phyloP scores from a whole-genome alignment of 2,888 invertebrate species.

The Patella pellucida region DNA sequence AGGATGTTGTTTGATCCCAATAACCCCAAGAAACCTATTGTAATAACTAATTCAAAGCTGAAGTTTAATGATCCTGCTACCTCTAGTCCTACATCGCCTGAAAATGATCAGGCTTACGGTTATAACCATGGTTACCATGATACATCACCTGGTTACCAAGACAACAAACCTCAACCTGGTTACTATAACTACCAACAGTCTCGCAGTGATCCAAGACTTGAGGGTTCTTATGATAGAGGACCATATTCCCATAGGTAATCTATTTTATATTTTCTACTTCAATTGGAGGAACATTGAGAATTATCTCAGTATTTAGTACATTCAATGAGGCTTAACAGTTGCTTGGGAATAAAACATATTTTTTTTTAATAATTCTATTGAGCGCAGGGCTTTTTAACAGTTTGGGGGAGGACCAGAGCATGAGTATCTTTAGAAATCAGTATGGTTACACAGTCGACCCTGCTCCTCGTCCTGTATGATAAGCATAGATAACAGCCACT shows the following conservation, averaged over 20 bases:
- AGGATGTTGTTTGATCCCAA: conserved; percentile 64
- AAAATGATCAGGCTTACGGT: background rate
- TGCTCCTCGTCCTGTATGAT: no score
- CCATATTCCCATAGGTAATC: conserved; percentile 8
- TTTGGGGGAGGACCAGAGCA: no score
- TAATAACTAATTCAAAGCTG: conserved; percentile 43
- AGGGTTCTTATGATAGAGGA: conserved; percentile 24
- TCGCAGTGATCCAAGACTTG: conserved; percentile 18
- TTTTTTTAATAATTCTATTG: no score
- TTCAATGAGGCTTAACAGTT: no score
- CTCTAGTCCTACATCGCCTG: background rate
- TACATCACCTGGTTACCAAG: conserved; percentile 8
- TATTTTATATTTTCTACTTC: no score
- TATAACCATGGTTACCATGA: background rate
- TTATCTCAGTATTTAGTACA: no score
- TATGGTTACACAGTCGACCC: no score
- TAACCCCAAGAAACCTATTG: conserved; percentile 62
- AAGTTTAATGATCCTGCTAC: conserved; percentile 47
- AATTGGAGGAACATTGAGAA: no score
- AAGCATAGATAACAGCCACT: no score
- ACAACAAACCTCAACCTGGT: conserved; percentile 20
- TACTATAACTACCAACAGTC: conserved; percentile 16
- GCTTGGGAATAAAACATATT: no score
- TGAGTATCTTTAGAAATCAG: no score
- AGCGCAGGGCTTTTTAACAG: no score